phyloP scores from a whole-genome alignment of 2,113 vertebrate species.

The Oreochromis niloticus region DNA sequence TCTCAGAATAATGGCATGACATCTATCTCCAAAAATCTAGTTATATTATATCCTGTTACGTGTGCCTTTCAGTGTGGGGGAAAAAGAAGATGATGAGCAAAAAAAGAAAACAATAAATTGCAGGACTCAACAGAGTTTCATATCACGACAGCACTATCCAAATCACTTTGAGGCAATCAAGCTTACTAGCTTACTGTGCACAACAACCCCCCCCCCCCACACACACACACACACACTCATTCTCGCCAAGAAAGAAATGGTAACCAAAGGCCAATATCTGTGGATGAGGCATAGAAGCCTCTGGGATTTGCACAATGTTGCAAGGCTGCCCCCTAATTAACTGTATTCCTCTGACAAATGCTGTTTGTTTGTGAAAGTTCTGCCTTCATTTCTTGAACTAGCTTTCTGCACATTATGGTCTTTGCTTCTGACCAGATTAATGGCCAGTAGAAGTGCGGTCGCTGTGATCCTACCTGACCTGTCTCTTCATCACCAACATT shows the following conservation, averaged over 20 bases:
- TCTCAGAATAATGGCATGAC: slow-evolving; percentile 36
- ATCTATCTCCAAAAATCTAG: background rate
- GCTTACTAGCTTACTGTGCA: background rate
- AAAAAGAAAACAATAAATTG: slow-evolving; percentile 31
- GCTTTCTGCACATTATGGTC: background rate
- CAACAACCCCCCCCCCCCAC: background rate
- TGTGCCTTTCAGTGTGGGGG: background rate
- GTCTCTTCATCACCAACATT: slow-evolving; percentile 16
- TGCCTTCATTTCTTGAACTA: slow-evolving; percentile 2
- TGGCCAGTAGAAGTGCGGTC: slow-evolving; percentile 27
- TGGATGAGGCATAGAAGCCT: background rate
- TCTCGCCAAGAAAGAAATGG: background rate
- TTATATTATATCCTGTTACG: background rate
- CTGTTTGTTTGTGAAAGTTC: slow-evolving; percentile 31
- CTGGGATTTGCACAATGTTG: background rate
- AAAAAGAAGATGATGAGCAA: background rate
- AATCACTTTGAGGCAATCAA: slow-evolving; percentile 1
- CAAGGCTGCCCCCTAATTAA: slow-evolving; percentile 40
- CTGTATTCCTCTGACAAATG: slow-evolving; percentile 14
- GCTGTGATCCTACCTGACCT: slow-evolving; percentile 37
- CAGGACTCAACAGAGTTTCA: background rate
- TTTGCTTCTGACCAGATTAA: slow-evolving; percentile 22
- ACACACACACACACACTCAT: background rate
- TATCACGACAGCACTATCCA: background rate
- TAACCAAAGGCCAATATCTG: background rate